Conservation (phyloP, 2,888 invertebrate genomes). For the Erebia ligea region DNA sequence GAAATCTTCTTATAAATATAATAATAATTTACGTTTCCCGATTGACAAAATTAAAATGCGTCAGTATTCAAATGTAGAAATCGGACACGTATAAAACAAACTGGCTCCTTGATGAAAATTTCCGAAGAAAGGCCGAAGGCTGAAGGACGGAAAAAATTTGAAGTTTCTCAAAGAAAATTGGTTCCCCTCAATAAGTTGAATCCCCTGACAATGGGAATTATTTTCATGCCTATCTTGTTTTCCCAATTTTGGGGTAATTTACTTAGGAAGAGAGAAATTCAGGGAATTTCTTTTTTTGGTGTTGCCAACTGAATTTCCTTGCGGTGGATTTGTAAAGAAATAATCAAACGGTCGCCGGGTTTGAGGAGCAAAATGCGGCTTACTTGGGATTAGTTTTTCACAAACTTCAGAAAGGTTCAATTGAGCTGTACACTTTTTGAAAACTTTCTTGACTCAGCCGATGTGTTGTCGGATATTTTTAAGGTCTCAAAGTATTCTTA, state of each 20-base stretch:
- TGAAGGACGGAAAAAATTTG: slow-evolving; percentile 46
- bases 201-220: slow-evolving; percentile 74
- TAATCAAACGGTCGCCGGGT: slow-evolving; percentile 8
- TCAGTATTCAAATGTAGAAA: neutral
- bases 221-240: slow-evolving; percentile 70
- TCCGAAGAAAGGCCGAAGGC: slow-evolving; percentile 14
- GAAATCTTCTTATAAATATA: no score
- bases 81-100: neutral
- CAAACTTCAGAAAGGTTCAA: neutral
- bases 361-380: slow-evolving; percentile 13
- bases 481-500: no score
- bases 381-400: neutral
- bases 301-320: slow-evolving; percentile 29
- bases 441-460: no score
- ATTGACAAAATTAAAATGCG: neutral
- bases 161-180: slow-evolving; percentile 62
- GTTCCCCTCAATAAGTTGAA: slow-evolving; percentile 69
- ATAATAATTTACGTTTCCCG: no score
- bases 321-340: slow-evolving; percentile 18
- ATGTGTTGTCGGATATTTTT: no score
- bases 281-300: slow-evolving; percentile 29
- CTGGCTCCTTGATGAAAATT: neutral
- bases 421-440: neutral
- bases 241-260: slow-evolving; percentile 69
- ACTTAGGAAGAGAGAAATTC: slow-evolving; percentile 49